Conservation (phyloP, 2,113 vertebrate species). For the Stegostoma tigrinum region DNA sequence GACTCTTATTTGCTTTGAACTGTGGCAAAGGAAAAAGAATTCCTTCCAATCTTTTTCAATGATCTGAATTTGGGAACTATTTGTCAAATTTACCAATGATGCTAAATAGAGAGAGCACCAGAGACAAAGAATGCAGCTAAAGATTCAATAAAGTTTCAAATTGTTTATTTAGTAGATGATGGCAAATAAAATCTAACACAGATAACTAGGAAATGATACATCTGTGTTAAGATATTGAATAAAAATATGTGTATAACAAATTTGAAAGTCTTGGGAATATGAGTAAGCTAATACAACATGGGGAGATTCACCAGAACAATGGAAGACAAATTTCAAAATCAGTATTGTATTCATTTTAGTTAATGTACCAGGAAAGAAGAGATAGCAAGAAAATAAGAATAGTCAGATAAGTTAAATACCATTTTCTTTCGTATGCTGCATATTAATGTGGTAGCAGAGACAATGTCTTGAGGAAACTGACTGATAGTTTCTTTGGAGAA, state of each 20-base stretch:
- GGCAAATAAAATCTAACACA: neutral
- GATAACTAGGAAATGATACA: neutral
- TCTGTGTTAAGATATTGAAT: neutral
- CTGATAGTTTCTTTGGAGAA: neutral
- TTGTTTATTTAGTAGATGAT: neutral
- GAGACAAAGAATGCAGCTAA: neutral
- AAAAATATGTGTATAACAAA: neutral
- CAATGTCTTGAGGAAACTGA: neutral
- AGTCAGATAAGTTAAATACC: neutral
- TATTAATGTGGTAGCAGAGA: no score
- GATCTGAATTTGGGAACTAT: neutral
- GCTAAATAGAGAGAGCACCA: neutral
- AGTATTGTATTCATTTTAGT: neutral
- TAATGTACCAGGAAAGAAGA: neutral
- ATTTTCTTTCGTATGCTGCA: no score
- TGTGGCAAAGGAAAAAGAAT: neutral
- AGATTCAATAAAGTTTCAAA: neutral
- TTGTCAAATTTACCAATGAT: neutral
- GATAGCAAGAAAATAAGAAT: neutral
- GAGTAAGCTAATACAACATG: neutral
- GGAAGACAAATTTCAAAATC: neutral
- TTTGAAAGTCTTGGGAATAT: neutral
- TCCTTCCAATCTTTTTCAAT: neutral
- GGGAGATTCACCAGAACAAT: neutral
- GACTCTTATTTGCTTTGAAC: neutral